phyloP scores from a whole-genome alignment of 2,888 invertebrate genomes.

The Priocnemis perturbator region DNA sequence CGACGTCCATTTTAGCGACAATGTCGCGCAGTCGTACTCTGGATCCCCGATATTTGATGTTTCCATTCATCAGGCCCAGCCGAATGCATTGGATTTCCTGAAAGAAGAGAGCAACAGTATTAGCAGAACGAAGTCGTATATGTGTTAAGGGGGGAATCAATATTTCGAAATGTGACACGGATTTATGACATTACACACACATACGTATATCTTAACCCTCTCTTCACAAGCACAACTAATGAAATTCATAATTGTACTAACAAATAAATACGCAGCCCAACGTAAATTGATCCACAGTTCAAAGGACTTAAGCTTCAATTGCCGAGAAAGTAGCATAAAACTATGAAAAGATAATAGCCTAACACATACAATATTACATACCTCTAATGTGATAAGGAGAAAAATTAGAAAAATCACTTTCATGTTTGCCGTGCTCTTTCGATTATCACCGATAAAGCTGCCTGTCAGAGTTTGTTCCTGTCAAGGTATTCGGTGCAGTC shows the following conservation, averaged over 20 bases:
- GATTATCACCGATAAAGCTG: not conserved
- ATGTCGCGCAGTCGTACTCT: conserved; percentile 33
- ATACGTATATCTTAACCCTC: too few relatives aligned
- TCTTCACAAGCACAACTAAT: too few relatives aligned
- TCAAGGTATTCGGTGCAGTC: too few relatives aligned
- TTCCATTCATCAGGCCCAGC: conserved; percentile 40
- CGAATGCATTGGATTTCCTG: conserved; percentile 25
- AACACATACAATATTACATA: not conserved
- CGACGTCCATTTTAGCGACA: conserved; percentile 33
- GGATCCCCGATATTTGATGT: conserved; percentile 28
- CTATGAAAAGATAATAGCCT: not conserved
- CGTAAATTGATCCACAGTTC: too few relatives aligned
- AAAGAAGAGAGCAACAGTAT: not conserved
- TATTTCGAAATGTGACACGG: too few relatives aligned
- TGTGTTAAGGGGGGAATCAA: too few relatives aligned
- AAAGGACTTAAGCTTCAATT: too few relatives aligned
- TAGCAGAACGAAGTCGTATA: too few relatives aligned
- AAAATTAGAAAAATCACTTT: conserved; percentile 6
- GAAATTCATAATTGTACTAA: too few relatives aligned
- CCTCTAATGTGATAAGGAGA: not conserved
- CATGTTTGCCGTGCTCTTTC: not conserved
- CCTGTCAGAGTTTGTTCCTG: not conserved
- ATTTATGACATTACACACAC: too few relatives aligned
- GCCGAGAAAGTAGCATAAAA: too few relatives aligned
- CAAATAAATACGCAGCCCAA: too few relatives aligned